Conservation (phyloP, 2,113 vertebrate genomes). For the Mirza zaza region DNA sequence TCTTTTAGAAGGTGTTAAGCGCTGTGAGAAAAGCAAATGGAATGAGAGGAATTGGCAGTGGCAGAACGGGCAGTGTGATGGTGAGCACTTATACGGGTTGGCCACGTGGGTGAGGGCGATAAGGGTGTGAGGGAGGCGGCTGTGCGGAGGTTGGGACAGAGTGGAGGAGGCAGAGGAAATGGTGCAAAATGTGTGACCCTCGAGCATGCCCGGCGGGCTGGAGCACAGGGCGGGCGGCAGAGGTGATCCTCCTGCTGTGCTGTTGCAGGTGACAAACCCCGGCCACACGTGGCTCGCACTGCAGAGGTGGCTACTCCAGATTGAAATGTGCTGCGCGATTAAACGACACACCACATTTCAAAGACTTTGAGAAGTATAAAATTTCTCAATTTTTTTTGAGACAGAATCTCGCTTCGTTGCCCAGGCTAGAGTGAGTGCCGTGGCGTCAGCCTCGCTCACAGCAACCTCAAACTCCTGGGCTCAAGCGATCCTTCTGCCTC, state of each 20-base stretch:
- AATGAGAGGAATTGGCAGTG: not conserved
- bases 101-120: not conserved
- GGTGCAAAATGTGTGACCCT: not conserved
- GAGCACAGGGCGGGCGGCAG: not conserved
- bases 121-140: not conserved
- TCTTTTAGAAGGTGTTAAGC: not conserved
- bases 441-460: too few relatives aligned
- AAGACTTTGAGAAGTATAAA: not conserved
- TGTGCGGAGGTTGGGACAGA: not conserved
- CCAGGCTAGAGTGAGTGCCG: too few relatives aligned
- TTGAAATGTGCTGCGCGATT: not conserved
- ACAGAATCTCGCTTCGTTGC: too few relatives aligned
- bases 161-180: not conserved
- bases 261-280: accelerated
- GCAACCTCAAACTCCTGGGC: too few relatives aligned
- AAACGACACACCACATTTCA: not conserved
- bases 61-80: not conserved
- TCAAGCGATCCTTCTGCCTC: too few relatives aligned
- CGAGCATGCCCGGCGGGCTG: not conserved
- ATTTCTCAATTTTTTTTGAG: not conserved
- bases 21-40: too few relatives aligned
- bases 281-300: accelerated
- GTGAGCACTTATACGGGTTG: not conserved
- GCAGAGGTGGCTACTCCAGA: not conserved
- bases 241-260: not conserved